Evolutionary conservation across 2,113 vertebrate species (phyloP), one percentile per base, ranked within the genome.

Genomic region (Numenius arquata): DNA sequence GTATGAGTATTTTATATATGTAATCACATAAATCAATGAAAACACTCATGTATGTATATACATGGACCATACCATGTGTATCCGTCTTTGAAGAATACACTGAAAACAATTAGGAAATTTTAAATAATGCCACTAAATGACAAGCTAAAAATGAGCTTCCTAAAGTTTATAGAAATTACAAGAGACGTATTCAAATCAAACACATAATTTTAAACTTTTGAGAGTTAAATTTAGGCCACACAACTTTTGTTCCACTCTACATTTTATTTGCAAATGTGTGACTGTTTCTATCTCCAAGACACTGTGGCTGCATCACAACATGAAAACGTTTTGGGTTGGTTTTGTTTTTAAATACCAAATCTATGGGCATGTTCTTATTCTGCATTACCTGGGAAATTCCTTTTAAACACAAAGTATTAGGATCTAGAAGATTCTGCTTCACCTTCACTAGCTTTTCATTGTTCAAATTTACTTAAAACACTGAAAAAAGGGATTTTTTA

Each of bases 1-100:
- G 85, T 89, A 96, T 97, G 68, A 97, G 96, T 97, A 95, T 97
- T 97, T 97, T 88, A 96, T 92, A 50, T 67, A 72, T 53, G 75
- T 74, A 78, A 77, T 50, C 80, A 97, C 72, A 78, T 73, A 89
- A 95, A 90, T 92, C 71, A 61, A 34, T 41, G 74, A 70, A 52
- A 87, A 71, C 43, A 72, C 63, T 82, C 83, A 90, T 40, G 14
- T 59, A 52, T 70, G 62, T 78, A 61, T 93, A 59, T 61, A 72
- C 22, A 65, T 65, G 82, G 72, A 85, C 78, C 77, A 61, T 26
- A 77, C 12, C 25, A 79, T 7, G 18, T 45, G 30, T n/a, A 58
- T 3, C 7, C 32, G 68, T 65, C 48, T 73, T 76, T 38, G 23
- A 85, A 56, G 65, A 83, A 63, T 1, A 9, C 29, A 53, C 15